Conservation (phyloP, 30 jellyfish, hydroid and myxozoan genomes). For the Catostylus mosaicus region DNA sequence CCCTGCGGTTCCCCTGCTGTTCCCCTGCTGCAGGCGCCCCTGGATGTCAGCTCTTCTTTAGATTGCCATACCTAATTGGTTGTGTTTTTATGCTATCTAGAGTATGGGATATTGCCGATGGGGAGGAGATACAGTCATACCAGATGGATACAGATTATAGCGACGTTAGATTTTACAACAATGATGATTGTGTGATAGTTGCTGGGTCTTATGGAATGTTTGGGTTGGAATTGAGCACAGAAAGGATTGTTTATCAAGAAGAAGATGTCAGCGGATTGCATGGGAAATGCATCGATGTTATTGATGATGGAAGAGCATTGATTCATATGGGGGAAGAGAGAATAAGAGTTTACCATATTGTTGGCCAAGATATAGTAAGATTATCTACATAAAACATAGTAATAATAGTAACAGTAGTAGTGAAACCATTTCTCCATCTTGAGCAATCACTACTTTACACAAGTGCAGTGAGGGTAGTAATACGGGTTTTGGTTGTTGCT, state of each 20-base stretch:
- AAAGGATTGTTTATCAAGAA: conserved; percentile 56
- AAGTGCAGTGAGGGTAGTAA: no score
- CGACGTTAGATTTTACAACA: conserved; percentile 5
- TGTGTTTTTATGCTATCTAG: conserved; percentile 17
- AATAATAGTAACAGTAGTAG: no score
- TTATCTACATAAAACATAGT: no score
- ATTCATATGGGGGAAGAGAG: conserved; percentile 53
- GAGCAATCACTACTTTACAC: no score
- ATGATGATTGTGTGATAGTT: conserved; percentile 58
- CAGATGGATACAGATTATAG: conserved; percentile 20
- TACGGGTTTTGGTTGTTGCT: no score
- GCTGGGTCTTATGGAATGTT: conserved; percentile 47
- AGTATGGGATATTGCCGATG: conserved; percentile 75
- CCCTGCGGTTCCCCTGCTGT: no score
- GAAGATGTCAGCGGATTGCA: conserved; percentile 46
- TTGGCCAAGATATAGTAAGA: conserved; percentile 66
- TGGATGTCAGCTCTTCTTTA: no score
- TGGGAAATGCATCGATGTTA: conserved; percentile 49
- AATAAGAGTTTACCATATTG: conserved; percentile 45
- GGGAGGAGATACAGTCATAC: conserved; percentile 53
- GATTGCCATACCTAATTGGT: not conserved
- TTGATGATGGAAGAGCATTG: conserved; percentile 35
- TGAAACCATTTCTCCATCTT: no score
- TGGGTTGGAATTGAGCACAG: conserved; percentile 64
- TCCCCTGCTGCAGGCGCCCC: no score